Conservation (phyloP, 2,888 invertebrate species). For the Caenorhabditis uteleia region DNA sequence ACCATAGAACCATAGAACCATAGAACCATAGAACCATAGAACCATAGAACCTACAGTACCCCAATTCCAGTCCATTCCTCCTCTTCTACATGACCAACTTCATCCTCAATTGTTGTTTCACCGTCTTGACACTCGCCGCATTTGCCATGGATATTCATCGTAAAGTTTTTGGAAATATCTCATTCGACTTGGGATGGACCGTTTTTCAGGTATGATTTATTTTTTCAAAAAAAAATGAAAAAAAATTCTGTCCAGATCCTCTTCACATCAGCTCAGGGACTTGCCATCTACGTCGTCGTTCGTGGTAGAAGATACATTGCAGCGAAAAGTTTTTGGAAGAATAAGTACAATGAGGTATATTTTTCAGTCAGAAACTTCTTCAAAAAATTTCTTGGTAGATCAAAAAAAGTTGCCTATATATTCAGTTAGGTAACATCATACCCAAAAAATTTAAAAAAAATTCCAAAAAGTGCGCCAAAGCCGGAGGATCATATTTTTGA, state of each 20-base stretch:
- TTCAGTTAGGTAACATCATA: too few relatives aligned
- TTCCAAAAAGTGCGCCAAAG: too few relatives aligned
- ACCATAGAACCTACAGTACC: neutral
- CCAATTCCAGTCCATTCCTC: slow-evolving; percentile 42
- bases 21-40: neutral
- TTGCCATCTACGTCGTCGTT: slow-evolving; percentile 57
- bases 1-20: neutral
- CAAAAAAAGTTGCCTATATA: too few relatives aligned
- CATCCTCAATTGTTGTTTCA: slow-evolving; percentile 50
- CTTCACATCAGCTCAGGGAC: slow-evolving; percentile 52
- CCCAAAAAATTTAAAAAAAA: too few relatives aligned
- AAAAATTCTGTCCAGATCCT: slow-evolving; percentile 32
- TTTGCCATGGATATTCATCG: slow-evolving; percentile 49
- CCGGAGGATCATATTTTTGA: too few relatives aligned
- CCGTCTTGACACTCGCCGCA: slow-evolving; percentile 47
- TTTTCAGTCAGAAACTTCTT: too few relatives aligned
- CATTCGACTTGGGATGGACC: slow-evolving; percentile 52
- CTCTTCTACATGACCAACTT: slow-evolving; percentile 57
- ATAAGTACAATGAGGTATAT: slow-evolving; percentile 37
- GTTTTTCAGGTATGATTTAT: slow-evolving; percentile 44
- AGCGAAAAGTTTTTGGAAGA: slow-evolving; percentile 46
- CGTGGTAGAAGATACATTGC: slow-evolving; percentile 50
- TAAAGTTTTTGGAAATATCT: slow-evolving; percentile 51
- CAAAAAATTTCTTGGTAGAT: too few relatives aligned
- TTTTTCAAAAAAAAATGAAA: neutral